Conservation (phyloP, 53 echinoderm and acorn worm species). For the Antedon mediterranea region DNA sequence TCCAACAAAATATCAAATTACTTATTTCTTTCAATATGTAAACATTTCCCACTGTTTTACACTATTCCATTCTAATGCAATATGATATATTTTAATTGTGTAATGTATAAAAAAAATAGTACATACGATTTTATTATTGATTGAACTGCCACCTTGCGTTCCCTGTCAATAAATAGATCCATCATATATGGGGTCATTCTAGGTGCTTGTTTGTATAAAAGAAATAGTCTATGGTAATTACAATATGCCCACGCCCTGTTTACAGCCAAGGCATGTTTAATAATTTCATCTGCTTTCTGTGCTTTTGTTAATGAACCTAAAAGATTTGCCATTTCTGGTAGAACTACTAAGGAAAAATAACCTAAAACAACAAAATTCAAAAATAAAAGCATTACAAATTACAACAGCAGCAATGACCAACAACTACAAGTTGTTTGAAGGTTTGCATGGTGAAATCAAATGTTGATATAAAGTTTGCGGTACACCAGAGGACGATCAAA, state of each 20-base stretch:
- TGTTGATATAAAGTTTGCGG: no score
- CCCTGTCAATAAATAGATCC: constrained; percentile 79
- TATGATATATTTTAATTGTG: no score
- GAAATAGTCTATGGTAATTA: constrained; percentile 80
- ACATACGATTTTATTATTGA: constrained; percentile 86
- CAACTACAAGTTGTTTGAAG: no score
- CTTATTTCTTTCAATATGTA: no score
- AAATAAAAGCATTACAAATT: no score
- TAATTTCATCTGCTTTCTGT: constrained; percentile 37
- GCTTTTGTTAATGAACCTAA: constrained; percentile 40
- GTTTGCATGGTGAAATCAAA: no score
- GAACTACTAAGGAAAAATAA: constrained; percentile 15
- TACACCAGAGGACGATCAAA: no score
- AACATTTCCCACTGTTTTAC: no score
- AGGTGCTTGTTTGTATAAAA: constrained; percentile 70
- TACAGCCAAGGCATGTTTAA: constrained; percentile 83
- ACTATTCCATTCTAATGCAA: no score
- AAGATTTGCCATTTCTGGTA: constrained; percentile 68
- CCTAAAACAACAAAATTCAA: no score
- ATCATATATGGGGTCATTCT: constrained; percentile 70
- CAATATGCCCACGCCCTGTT: constrained; percentile 68
- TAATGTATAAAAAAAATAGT: constrained; percentile 8
- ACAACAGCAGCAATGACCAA: no score
- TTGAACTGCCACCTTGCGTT: constrained; percentile 61
- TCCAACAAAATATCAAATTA: no score